Conservation (phyloP, 2,797 vertebrate species). For the Gymnocypris eckloni region DNA sequence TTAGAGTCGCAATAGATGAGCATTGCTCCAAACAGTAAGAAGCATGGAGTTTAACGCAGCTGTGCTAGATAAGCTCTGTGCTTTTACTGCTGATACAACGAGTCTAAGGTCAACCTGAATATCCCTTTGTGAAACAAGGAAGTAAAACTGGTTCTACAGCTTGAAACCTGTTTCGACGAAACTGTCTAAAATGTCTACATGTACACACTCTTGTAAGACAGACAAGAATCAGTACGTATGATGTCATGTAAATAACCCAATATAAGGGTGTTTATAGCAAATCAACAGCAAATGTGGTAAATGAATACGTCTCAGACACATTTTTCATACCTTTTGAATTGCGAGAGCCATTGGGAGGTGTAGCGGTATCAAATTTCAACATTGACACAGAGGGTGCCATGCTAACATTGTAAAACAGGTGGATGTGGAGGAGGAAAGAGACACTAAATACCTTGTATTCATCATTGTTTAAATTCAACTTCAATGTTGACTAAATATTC, state of each 20-base stretch:
- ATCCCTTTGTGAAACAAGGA: conserved; percentile 47
- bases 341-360: neutral
- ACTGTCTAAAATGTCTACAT: conserved; percentile 34
- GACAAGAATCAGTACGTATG: neutral
- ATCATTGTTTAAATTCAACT: neutral
- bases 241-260: neutral
- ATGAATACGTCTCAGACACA: neutral
- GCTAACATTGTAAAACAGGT: neutral
- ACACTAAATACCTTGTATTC: neutral
- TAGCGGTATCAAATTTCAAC: conserved; percentile 21
- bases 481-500: neutral
- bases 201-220: neutral
- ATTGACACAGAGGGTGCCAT: neutral
- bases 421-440: neutral
- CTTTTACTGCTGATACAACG: neutral
- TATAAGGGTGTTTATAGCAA: neutral
- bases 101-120: conserved; percentile 37
- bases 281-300: neutral
- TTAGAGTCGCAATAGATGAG: neutral
- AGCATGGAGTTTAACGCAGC: neutral
- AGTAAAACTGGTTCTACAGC: conserved; percentile 57
- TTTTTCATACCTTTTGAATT: neutral
- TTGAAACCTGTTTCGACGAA: conserved; percentile 58
- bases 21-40: neutral
- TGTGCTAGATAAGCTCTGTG: too few species aligned